Evolutionary conservation across 2,797 vertebrate genomes (phyloP).

Genomic region (Eleutherodactylus coqui): DNA sequence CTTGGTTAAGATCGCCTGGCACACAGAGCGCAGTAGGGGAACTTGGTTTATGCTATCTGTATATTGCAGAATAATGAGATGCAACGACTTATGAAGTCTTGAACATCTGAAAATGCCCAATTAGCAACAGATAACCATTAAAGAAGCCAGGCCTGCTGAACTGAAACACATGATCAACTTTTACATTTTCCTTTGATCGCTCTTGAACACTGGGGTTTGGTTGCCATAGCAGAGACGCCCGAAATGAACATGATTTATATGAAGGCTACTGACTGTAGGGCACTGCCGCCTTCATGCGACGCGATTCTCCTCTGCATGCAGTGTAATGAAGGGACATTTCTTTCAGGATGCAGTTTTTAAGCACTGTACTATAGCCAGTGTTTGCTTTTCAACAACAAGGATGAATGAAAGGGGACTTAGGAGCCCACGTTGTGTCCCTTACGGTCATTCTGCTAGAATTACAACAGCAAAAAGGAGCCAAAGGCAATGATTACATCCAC

Average conservation of each 20-base stretch:
- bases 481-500: slow-evolving; percentile 62
- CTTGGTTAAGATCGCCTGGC: background rate
- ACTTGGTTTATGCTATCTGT: background rate
- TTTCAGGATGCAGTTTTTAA: slow-evolving; percentile 33
- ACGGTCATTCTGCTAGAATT: slow-evolving; percentile 51
- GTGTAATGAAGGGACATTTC: slow-evolving; percentile 43
- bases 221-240: slow-evolving; percentile 58
- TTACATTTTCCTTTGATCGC: slow-evolving; percentile 19
- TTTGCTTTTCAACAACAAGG: slow-evolving; percentile 37
- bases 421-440: slow-evolving; percentile 39
- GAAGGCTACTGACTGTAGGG: slow-evolving; percentile 44
- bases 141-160: background rate
- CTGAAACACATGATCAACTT: slow-evolving; percentile 11
- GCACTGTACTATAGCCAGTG: slow-evolving; percentile 12
- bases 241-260: slow-evolving; percentile 48
- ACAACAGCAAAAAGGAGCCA: slow-evolving; percentile 61
- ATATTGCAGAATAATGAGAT: background rate
- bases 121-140: slow-evolving; percentile 33
- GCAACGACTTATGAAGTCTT: background rate
- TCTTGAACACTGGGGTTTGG: slow-evolving; percentile 33
- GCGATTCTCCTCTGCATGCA: slow-evolving; percentile 40
- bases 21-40: background rate
- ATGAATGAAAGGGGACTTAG: slow-evolving; percentile 28
- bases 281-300: slow-evolving; percentile 33
- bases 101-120: slow-evolving; percentile 20